phyloP scores from a whole-genome alignment of 37 sponge, comb jelly and placozoan species.

The Eunapius fragilis region DNA sequence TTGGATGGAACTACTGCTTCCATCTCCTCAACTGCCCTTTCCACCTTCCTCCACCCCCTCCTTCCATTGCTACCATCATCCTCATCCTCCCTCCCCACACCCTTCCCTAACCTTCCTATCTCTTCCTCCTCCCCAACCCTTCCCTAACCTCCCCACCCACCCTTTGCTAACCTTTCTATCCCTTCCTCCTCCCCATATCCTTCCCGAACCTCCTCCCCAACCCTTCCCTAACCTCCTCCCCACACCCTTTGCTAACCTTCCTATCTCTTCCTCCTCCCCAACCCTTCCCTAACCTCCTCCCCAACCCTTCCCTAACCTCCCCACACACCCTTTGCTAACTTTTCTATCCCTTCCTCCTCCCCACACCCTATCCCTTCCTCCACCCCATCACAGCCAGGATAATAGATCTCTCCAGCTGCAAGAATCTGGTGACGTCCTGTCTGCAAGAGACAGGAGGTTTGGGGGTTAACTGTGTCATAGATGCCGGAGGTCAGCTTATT shows the following conservation, averaged over 20 bases:
- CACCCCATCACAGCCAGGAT: slow-evolving; percentile 8
- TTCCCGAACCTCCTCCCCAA: background rate
- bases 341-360: background rate
- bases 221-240: too few relatives aligned
- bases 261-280: background rate
- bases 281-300: background rate
- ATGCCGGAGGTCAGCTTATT: slow-evolving; percentile 70
- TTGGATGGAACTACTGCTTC: background rate
- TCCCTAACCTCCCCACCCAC: too few relatives aligned
- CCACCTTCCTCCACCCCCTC: too few relatives aligned
- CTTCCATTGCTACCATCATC: too few relatives aligned
- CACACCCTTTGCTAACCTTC: background rate
- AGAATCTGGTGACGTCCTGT: slow-evolving; percentile 56
- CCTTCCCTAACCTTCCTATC: too few relatives aligned
- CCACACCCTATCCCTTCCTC: background rate
- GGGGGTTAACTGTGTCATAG: slow-evolving; percentile 79
- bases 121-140: too few relatives aligned
- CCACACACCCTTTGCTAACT: background rate
- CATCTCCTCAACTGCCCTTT: background rate
- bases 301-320: too few relatives aligned
- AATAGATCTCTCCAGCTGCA: slow-evolving; percentile 47
- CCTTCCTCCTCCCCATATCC: too few relatives aligned
- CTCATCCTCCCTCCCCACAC: too few relatives aligned
- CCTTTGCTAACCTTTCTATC: too few relatives aligned
- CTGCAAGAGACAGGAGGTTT: slow-evolving; percentile 86